Evolutionary conservation across 2,113 vertebrate genomes (phyloP), one percentile per base, ranked within the genome.

Genomic region (Oophaga pumilio): DNA sequence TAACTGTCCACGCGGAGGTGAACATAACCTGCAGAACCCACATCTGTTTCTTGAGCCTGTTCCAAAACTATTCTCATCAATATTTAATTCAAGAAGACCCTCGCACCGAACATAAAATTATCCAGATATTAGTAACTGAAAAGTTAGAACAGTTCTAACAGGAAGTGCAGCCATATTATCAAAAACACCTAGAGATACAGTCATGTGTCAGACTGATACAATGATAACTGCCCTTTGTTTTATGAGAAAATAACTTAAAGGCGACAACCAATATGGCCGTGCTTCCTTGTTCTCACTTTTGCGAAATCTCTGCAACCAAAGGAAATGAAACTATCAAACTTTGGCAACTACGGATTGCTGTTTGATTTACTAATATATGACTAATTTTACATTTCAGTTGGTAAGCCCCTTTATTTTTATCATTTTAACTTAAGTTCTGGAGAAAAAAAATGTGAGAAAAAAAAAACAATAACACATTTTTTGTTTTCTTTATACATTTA

Each of bases 401-500:
- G 17, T n/a, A 43, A 43, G 0, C 5, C 28, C 1, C 28, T 73
- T 43, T n/a, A 18, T 43, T 73, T 43, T 20, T 8, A 73, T 73
- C 14, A 18, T 15, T 33, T 78, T n/a, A 56, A 8, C 52, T 22
- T 26, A 26, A 28, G 13, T n/a, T 57, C 4, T 24, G 53, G 59
- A 78, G 24, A 33, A 57, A 57, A 24, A 57, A 26, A 28, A n/a
- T n/a, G 76, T 17, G 57, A 13, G 68, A 33, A 49, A 73, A 28
- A 66, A 71, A 59, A 33, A 80, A 60, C 77, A 80, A 33, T 14
- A 80, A 33, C 53, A 26, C 56, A 10, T 33, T 59, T 60, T 60
- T 59, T 53, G 18, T 11, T 52, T 79, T 28, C 33, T 69, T 26
- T 11, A 84, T n/a, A 59, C 52, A 84, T 84, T 84, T 84, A 84